phyloP scores from a whole-genome alignment of 2,113 vertebrate species.

The Jaculus jaculus region DNA sequence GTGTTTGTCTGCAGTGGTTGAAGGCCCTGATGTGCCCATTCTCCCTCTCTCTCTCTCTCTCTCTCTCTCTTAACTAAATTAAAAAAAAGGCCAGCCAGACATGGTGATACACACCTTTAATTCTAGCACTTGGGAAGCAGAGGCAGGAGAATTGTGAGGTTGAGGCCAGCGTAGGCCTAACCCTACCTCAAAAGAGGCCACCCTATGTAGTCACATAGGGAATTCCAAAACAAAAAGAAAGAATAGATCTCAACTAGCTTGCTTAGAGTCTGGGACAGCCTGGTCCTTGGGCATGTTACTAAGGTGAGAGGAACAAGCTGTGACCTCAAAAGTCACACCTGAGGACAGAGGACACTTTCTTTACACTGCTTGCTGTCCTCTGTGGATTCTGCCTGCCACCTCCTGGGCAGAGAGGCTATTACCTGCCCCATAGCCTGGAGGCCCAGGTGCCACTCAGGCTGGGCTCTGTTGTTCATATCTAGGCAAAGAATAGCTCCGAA shows the following conservation, averaged over 20 bases:
- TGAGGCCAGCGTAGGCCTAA: too few relatives aligned
- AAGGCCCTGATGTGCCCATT: too few relatives aligned
- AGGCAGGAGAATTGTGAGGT: too few relatives aligned
- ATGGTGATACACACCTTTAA: too few relatives aligned
- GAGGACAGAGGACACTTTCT: not conserved
- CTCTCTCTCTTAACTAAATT: too few relatives aligned
- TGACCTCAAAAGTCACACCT: not conserved
- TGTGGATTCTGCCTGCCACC: conserved; percentile 65
- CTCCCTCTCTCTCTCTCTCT: too few relatives aligned
- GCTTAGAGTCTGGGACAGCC: not conserved
- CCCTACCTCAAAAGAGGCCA: too few relatives aligned
- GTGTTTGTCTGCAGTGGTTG: too few relatives aligned
- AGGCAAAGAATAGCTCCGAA: not conserved
- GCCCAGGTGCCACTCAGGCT: not conserved
- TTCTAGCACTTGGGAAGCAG: too few relatives aligned
- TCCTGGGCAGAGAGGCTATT: conserved; percentile 52
- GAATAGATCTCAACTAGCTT: not conserved
- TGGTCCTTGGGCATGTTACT: not conserved
- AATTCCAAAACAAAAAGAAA: too few relatives aligned
- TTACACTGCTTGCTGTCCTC: not conserved
- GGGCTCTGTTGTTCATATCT: not conserved
- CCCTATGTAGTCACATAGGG: too few relatives aligned
- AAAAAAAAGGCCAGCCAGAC: too few relatives aligned
- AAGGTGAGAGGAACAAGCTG: not conserved
- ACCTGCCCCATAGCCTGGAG: not conserved